phyloP scores from a whole-genome alignment of 2,888 invertebrate species.

The Lacanobia wlatinum region DNA sequence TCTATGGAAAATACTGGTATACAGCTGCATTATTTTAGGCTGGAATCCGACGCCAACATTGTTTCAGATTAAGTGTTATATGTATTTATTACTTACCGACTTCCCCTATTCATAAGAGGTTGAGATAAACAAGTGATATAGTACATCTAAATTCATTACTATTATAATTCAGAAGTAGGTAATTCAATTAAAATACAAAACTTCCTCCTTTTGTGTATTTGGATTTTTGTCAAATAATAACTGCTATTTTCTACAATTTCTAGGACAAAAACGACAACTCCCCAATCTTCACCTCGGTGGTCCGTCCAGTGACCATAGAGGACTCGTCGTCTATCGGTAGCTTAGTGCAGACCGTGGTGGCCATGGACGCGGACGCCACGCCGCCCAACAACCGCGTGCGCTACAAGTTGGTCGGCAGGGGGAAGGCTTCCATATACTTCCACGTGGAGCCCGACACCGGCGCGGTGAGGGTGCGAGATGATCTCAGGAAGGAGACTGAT shows the following conservation, averaged over 20 bases:
- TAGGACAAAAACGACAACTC: conserved; percentile 97
- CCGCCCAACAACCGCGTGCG: conserved; percentile 95
- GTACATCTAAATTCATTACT: too few species aligned
- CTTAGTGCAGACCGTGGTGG: conserved; percentile 94
- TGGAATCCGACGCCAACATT: too few species aligned
- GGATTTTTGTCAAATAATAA: too few species aligned
- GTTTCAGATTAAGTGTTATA: too few species aligned
- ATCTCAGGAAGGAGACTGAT: conserved; percentile 95
- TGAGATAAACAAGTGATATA: too few species aligned
- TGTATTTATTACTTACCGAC: too few species aligned
- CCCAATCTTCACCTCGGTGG: conserved; percentile 95
- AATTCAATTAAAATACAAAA: too few species aligned
- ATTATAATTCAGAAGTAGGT: too few species aligned
- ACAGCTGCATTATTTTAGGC: too few species aligned
- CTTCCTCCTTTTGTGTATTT: too few species aligned
- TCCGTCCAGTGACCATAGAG: conserved; percentile 95
- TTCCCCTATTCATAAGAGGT: too few species aligned
- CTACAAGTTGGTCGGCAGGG: conserved; percentile 95
- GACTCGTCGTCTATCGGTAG: conserved; percentile 96
- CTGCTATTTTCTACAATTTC: conserved; percentile 50
- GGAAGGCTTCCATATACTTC: conserved; percentile 96
- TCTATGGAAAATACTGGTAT: too few species aligned
- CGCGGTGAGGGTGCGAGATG: conserved; percentile 94
- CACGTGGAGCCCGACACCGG: conserved; percentile 96
- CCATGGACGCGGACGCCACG: conserved; percentile 96